Percentiles rank a stretch among this genome's conserved stretches.
Conservation (phyloP, 2,113 vertebrate species). For the Suricata suricatta region DNA sequence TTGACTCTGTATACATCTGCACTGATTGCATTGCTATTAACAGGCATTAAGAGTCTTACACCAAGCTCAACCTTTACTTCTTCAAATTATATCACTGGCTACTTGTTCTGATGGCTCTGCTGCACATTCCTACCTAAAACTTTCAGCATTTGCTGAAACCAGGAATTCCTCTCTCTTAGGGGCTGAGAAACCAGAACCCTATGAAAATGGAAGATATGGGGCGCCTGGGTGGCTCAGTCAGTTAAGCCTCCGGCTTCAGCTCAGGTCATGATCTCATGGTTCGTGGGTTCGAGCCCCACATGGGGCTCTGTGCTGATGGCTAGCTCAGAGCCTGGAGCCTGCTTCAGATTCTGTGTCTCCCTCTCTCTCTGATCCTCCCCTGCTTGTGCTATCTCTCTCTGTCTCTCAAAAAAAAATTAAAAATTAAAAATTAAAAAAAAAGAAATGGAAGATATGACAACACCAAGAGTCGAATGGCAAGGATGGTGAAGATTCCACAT, state of each 20-base stretch:
- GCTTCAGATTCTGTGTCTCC: too few relatives aligned
- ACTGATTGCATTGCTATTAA: not conserved
- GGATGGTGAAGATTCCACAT: not conserved
- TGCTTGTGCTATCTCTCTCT: too few relatives aligned
- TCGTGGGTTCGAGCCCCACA: too few relatives aligned
- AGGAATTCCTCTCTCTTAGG: not conserved
- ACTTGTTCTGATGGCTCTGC: not conserved
- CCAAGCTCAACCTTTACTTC: not conserved
- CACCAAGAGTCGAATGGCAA: not conserved
- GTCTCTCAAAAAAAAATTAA: too few relatives aligned
- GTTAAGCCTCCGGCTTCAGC: too few relatives aligned
- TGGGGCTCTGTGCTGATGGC: too few relatives aligned
- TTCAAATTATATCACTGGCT: not conserved
- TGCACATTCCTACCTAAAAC: not conserved
- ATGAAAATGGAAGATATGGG: not conserved
- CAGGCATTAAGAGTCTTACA: not conserved
- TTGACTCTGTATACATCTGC: not conserved
- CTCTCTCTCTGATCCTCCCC: too few relatives aligned
- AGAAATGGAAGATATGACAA: not conserved
- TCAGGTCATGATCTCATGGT: too few relatives aligned
- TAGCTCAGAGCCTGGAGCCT: too few relatives aligned
- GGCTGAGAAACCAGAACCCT: not conserved
- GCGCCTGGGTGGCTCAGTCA: too few relatives aligned
- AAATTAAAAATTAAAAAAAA: too few relatives aligned
- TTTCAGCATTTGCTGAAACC: not conserved